Evolutionary conservation across 2,888 invertebrate species (phyloP).

Genomic region (Apamea monoglypha): DNA sequence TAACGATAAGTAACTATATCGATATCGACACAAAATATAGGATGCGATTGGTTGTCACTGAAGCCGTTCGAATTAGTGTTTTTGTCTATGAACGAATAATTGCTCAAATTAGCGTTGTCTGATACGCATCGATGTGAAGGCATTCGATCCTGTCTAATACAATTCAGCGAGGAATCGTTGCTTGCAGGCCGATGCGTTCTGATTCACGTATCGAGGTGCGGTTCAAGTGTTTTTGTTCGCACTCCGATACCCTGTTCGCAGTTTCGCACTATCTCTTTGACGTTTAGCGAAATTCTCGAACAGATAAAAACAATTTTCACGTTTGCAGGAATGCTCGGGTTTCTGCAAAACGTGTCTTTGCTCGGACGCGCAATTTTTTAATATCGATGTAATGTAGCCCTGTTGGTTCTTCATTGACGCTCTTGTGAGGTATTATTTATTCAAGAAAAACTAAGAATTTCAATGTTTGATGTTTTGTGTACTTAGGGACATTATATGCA

Average conservation of each 20-base stretch:
- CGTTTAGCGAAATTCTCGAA: slow-evolving; percentile 82
- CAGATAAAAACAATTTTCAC: slow-evolving; percentile 80
- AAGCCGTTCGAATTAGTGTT: slow-evolving; percentile 65
- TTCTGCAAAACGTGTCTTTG: slow-evolving; percentile 76
- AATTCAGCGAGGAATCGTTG: slow-evolving; percentile 58
- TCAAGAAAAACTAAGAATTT: slow-evolving; percentile 68
- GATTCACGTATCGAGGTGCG: slow-evolving; percentile 66
- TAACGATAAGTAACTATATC: background rate
- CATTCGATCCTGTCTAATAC: slow-evolving; percentile 71
- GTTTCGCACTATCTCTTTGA: slow-evolving; percentile 83
- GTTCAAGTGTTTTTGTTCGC: slow-evolving; percentile 82
- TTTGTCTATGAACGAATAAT: slow-evolving; percentile 78
- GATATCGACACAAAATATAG: background rate
- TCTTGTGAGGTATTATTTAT: slow-evolving; percentile 61
- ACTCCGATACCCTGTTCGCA: slow-evolving; percentile 84
- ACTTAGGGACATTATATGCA: slow-evolving; percentile 47
- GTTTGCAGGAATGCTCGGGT: slow-evolving; percentile 75
- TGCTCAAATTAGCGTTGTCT: slow-evolving; percentile 76
- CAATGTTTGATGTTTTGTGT: slow-evolving; percentile 51
- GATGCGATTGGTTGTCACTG: slow-evolving; percentile 22
- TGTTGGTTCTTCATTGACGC: slow-evolving; percentile 57
- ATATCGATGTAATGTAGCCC: slow-evolving; percentile 28
- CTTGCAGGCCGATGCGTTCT: slow-evolving; percentile 62
- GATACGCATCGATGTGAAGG: slow-evolving; percentile 74
- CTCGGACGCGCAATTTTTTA: slow-evolving; percentile 49